Evolutionary conservation across 2,888 invertebrate species (phyloP).

Genomic region (Drosophila mimetica): DNA sequence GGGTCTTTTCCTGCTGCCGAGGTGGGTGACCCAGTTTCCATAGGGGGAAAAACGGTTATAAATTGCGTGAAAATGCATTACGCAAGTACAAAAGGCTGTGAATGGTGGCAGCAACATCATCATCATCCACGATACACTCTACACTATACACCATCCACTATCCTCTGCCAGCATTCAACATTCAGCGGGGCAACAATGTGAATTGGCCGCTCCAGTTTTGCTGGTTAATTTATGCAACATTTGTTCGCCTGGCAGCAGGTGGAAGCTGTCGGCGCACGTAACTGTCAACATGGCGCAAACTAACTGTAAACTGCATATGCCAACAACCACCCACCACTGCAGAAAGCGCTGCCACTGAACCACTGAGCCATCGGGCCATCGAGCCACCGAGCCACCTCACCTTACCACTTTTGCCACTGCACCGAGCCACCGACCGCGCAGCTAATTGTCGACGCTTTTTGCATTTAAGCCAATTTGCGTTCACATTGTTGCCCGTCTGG

Average conservation of each 20-base stretch:
- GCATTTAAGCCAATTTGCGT: conserved; percentile 73
- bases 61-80: conserved; percentile 78
- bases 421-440: conserved; percentile 54
- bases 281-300: conserved; percentile 76
- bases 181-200: conserved; percentile 32
- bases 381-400: conserved; percentile 5
- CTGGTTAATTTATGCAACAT: conserved; percentile 74
- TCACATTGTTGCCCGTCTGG: conserved; percentile 47
- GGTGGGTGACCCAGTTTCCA: conserved; percentile 56
- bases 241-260: conserved; percentile 53
- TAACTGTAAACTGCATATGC: conserved; percentile 69
- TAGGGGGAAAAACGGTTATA: conserved; percentile 64
- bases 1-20: conserved; percentile 2
- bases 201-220: conserved; percentile 69
- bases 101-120: conserved; percentile 64
- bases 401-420: conserved; percentile 5
- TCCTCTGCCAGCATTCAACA: neutral
- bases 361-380: conserved; percentile 20
- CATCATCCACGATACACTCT: neutral
- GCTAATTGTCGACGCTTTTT: conserved; percentile 73
- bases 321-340: conserved; percentile 39
- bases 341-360: conserved; percentile 55
- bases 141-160: neutral
- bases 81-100: conserved; percentile 77
- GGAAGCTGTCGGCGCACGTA: conserved; percentile 68